Evolutionary conservation across 2,888 invertebrate genomes (phyloP), one percentile per base, ranked within the genome.

Genomic region (Cynaeus angustus): DNA sequence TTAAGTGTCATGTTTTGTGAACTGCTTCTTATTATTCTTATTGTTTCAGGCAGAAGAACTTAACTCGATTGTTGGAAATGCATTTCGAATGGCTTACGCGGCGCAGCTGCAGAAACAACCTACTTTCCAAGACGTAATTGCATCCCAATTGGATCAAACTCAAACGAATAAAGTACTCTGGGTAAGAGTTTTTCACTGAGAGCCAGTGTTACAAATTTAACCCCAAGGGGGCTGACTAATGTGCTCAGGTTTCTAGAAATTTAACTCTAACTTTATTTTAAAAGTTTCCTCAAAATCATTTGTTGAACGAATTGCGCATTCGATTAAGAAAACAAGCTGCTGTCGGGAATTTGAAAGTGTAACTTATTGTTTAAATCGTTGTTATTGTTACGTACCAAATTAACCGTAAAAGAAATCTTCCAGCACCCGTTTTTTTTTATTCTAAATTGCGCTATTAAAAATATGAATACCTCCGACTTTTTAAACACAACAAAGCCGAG

Each of bases 31-130:
- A 28, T 38, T 26, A 1, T 12, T 26, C 9, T 43, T 16, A 71
- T 78, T 74, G 77, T 84, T 83, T 75, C 90, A 95, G 95, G 94
- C 94, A 81, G 95, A 95, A 85, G 94, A 95, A 87, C 86, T 95
- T 84, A 95, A 94, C 87, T 89, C 92, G 79, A 90, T 95, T 79
- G 93, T 95, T 81, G 95, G 95, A 86, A 94, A 94, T 92, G 95
- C 95, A 83, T 95, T 95, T 89, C 94, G 94, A 85, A 93, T 94
- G 92, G 95, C 95, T 83, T 95, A 94, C 88, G 93, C 94, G 82
- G 91, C 92, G 83, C 94, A 94, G 86, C 88, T 93, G 85, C 93
- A 93, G 86, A 88, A 89, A 82, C 88, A 88, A 78, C 88, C 89
- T 74, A 87, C 86, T 78, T 86, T 89, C 81, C 91, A 91, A 84